Conservation (phyloP, 1,140 invertebrate species). For the Caenorhabditis latens region DNA sequence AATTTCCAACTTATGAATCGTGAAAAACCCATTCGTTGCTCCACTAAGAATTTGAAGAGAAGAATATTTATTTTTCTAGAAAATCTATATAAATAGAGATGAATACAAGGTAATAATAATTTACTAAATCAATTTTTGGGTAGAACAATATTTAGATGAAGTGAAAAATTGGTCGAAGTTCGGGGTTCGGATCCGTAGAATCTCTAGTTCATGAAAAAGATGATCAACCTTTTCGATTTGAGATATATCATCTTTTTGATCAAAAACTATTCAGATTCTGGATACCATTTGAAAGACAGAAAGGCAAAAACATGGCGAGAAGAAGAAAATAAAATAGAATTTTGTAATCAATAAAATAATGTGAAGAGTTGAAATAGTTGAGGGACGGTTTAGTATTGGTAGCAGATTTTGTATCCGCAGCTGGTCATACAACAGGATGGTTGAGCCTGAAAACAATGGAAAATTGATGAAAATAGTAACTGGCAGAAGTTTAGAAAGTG, state of each 20-base stretch:
- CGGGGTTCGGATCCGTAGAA: neutral
- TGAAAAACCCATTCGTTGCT: no score
- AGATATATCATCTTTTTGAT: slow-evolving; percentile 14
- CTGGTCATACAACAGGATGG: slow-evolving; percentile 68
- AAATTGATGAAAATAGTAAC: neutral
- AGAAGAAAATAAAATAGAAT: neutral
- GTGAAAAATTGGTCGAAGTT: slow-evolving; percentile 14
- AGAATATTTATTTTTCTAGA: neutral
- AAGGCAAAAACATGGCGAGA: slow-evolving; percentile 31
- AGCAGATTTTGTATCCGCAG: slow-evolving; percentile 69
- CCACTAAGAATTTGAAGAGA: no score
- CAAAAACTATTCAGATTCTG: neutral
- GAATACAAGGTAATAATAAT: neutral
- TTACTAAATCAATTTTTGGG: neutral
- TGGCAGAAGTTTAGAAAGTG: no score
- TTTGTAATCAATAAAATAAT: neutral
- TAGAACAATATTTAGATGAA: no score
- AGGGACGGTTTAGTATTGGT: slow-evolving; percentile 63
- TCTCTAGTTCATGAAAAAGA: slow-evolving; percentile 13
- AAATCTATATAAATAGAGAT: neutral
- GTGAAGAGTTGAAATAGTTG: neutral
- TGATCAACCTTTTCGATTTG: slow-evolving; percentile 7
- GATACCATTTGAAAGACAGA: neutral
- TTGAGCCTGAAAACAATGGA: slow-evolving; percentile 50
- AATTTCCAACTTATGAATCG: no score